phyloP scores from a whole-genome alignment of 2,113 vertebrate genomes.

The Beaufortia kweichowensis region DNA sequence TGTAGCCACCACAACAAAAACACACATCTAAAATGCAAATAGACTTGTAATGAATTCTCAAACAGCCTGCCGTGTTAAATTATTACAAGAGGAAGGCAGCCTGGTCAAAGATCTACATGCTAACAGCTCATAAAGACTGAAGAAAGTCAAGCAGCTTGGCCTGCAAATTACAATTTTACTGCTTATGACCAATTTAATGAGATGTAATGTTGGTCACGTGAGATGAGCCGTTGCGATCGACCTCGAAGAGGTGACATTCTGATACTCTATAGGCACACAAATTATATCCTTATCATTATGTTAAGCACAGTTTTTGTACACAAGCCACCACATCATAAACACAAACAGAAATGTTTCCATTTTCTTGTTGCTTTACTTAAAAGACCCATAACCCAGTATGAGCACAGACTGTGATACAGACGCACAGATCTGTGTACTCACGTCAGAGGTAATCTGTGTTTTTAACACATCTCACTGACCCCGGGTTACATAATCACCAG shows the following conservation, averaged over 20 bases:
- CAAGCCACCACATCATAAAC: no score
- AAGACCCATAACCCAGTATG: not conserved
- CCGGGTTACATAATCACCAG: conserved; percentile 60
- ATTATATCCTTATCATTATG: no score
- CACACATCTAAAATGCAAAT: conserved; percentile 13
- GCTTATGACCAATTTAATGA: conserved; percentile 7
- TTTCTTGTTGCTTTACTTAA: no score
- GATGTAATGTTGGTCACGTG: conserved; percentile 15
- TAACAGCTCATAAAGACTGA: conserved; percentile 9
- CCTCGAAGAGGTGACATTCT: no score
- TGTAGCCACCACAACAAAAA: not conserved
- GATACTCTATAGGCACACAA: no score
- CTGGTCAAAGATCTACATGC: conserved; percentile 4
- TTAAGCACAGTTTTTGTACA: no score
- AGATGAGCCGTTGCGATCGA: not conserved
- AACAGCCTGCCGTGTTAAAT: not conserved
- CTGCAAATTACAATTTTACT: not conserved
- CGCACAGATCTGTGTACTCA: conserved; percentile 56
- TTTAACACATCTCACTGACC: conserved; percentile 70
- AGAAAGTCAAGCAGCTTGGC: conserved; percentile 21
- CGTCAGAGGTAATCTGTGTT: conserved; percentile 69
- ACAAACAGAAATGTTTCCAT: no score
- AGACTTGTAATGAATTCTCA: conserved; percentile 10
- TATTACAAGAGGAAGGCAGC: not conserved
- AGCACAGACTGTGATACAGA: conserved; percentile 16